These are phyloP conservation scores for Schizopygopsis malacanthus DNA, from an alignment of 2,797 vertebrate species.

Conservation along the genomic window DNA sequence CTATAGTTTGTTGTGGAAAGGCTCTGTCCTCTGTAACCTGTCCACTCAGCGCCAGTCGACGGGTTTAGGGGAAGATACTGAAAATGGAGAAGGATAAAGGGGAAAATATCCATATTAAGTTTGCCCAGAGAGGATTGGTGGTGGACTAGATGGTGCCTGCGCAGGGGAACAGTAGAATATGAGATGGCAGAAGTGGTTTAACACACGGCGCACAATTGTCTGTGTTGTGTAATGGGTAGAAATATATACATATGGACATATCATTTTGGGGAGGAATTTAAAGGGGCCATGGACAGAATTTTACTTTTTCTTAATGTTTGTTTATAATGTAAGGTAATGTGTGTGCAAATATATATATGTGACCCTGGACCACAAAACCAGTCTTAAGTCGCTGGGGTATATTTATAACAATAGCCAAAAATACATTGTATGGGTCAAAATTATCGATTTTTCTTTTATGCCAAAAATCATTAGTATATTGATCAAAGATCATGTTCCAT, in stretches of 20 bases:
- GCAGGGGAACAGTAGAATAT: slow-evolving; percentile 52
- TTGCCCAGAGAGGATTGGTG: slow-evolving; percentile 45
- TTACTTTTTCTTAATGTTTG: no score
- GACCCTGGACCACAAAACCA: no score
- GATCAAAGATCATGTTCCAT: no score
- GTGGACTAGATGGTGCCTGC: slow-evolving; percentile 52
- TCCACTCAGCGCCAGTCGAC: slow-evolving; percentile 40
- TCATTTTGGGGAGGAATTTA: background rate
- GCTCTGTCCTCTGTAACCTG: slow-evolving; percentile 65
- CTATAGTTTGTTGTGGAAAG: slow-evolving; percentile 68
- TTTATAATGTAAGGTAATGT: no score
- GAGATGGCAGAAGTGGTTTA: slow-evolving; percentile 38
- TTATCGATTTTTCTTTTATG: no score
- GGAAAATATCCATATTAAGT: slow-evolving; percentile 31
- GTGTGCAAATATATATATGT: no score
- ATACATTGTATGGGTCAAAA: no score
- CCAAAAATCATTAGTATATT: no score
- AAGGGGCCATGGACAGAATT: background rate
- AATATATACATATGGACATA: slow-evolving; percentile 13
- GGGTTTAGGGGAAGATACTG: slow-evolving; percentile 39
- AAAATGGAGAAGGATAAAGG: slow-evolving; percentile 38
- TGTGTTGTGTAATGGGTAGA: slow-evolving; percentile 26
- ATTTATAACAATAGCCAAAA: no score
- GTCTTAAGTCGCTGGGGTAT: no score
- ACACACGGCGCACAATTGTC: slow-evolving; percentile 36